Evolutionary conservation across 1,140 invertebrate species (phyloP), one percentile per base, ranked within the genome.

Genomic region (Arion vulgaris): DNA sequence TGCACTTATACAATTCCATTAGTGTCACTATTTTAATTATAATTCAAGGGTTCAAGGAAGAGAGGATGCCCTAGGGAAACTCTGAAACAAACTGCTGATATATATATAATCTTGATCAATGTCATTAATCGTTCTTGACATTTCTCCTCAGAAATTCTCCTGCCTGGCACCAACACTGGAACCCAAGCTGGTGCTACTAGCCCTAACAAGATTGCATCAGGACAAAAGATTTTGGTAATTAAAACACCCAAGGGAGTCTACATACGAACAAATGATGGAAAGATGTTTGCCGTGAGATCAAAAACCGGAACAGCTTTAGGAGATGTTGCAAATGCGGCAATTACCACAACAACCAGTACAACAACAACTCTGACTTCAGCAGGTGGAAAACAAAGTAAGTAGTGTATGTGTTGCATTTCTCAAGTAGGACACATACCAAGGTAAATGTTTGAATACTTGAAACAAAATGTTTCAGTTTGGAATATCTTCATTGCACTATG

Each of bases 211-310:
- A 93, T 99, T 28, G 97, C 97, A 90, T 96, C 97, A 9, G 97
- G 97, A 0, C 97, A 98, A 91, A 95, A 97, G 86, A 96, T 99
- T 0, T 95, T 98, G 94, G 96, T 99, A 4, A 94, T 99, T 0
- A 98, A 98, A 90, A 98, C 97, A 28, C 96, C 96, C 0, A 98
- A 98, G 93, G 97, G 97, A 49, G 97, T 98, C 82, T 98, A 98
- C 91, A 97, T 99, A 95, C 96, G 98, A 85, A 93, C 98, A 36
- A 96, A 97, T 89, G 97, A 97, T 88, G 97, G 97, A n/a, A 98
- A 98, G 93, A 97, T 98, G 82, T 98, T 98, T 88, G 97, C 97
- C n/a, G 98, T 98, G 82, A 84, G 90, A 66, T 88, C 89, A 23
- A 91, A 90, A 36, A 78, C 69, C 5, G 82, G 77, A 1, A 36